A percentile compares a stretch with the other conserved stretches of the same genome.
Evolutionary conservation across 2,888 invertebrate species (phyloP).

Genomic region (Philereme vetulata): DNA sequence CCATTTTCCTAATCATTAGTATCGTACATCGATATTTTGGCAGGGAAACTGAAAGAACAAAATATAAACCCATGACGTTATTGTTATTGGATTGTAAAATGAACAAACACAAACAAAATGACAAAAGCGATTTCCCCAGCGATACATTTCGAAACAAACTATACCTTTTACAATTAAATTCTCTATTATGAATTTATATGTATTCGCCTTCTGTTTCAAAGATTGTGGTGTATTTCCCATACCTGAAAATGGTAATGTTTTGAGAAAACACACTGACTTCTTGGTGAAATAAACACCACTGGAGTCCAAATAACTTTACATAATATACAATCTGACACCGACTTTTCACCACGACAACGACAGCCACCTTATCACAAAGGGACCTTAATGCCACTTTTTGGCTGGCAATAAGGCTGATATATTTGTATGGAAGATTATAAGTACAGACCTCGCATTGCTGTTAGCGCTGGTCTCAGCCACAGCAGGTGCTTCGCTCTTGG

Average conservation of each 20-base stretch:
- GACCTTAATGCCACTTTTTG: not conserved
- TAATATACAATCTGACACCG: not conserved
- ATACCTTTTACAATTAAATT: constrained; percentile 33
- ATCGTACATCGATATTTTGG: not conserved
- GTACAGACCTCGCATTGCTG: constrained; percentile 86
- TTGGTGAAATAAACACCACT: not conserved
- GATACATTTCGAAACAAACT: constrained; percentile 39
- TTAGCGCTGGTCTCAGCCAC: constrained; percentile 89
- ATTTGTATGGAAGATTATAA: not conserved
- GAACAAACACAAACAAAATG: constrained; percentile 39
- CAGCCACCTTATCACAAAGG: not conserved
- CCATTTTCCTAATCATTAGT: not conserved
- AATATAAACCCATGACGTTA: not conserved
- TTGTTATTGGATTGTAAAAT: not conserved
- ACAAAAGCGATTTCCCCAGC: constrained; percentile 50
- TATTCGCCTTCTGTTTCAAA: constrained; percentile 67
- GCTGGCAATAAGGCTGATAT: not conserved
- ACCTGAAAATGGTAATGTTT: constrained; percentile 61
- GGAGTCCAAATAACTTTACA: not conserved
- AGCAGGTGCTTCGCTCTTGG: constrained; percentile 78
- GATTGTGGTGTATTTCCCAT: constrained; percentile 63
- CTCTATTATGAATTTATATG: constrained; percentile 39
- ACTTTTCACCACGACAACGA: not conserved
- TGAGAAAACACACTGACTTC: constrained; percentile 8
- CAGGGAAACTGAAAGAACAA: not conserved